phyloP scores from a whole-genome alignment of 2,797 vertebrate genomes.

The Spea hammondii region DNA sequence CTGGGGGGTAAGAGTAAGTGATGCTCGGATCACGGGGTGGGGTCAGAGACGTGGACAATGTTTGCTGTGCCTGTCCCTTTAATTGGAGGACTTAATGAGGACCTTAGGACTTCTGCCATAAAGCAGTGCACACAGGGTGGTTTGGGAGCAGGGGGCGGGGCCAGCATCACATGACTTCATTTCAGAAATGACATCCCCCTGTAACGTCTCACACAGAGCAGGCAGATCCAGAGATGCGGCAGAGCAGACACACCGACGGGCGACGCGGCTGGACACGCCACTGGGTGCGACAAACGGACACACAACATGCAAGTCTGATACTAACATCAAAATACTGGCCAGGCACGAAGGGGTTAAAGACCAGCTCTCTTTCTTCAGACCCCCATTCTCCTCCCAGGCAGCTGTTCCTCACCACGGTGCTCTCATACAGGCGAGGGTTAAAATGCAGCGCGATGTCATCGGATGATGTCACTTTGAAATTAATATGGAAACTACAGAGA shows the following conservation, averaged over 20 bases:
- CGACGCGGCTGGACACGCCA: background rate
- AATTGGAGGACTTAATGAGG: no score
- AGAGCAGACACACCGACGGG: background rate
- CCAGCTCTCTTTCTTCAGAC: constrained; percentile 66
- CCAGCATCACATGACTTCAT: no score
- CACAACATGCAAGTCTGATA: constrained; percentile 4
- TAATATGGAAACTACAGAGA: constrained; percentile 68
- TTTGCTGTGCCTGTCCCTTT: no score
- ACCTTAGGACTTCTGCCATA: no score
- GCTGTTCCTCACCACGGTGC: constrained; percentile 74
- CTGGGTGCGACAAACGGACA: background rate
- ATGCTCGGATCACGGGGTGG: no score
- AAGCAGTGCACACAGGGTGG: no score
- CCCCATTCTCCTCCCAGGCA: constrained; percentile 72
- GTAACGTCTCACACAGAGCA: no score
- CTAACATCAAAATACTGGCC: constrained; percentile 85
- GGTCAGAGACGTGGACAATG: no score
- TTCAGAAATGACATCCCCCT: no score
- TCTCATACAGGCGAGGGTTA: constrained; percentile 66
- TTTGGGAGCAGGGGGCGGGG: no score
- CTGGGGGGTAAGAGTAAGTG: no score
- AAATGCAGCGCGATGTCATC: constrained; percentile 75
- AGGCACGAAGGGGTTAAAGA: constrained; percentile 72
- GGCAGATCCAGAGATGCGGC: background rate
- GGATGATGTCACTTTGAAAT: constrained; percentile 67